A percentile compares a stretch with the other conserved stretches of the same genome.
phyloP scores from a whole-genome alignment of 2,113 vertebrate genomes.

The Otus sunia region DNA sequence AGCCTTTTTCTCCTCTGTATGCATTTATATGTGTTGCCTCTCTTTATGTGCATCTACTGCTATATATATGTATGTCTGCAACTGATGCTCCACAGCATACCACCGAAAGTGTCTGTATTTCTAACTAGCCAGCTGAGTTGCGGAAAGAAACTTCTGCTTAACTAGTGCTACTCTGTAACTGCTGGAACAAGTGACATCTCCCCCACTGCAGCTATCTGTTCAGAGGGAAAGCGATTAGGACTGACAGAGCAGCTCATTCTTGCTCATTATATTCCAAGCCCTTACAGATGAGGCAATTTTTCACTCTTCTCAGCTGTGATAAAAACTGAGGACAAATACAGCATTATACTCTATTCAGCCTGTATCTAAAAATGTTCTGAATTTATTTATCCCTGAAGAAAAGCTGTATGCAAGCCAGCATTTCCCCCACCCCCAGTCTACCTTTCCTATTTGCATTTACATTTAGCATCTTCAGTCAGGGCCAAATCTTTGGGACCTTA shows the following conservation, averaged over 20 bases:
- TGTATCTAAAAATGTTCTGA: conserved; percentile 11
- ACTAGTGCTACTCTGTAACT: background rate
- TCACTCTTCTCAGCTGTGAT: conserved; percentile 25
- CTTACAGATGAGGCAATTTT: conserved; percentile 43
- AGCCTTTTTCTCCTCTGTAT: background rate
- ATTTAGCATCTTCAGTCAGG: background rate
- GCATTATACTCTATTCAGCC: background rate
- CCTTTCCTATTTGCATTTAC: conserved; percentile 18
- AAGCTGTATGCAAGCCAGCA: background rate
- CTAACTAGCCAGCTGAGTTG: background rate
- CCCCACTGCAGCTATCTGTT: background rate
- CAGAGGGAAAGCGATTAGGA: conserved; percentile 13
- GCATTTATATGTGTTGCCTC: background rate
- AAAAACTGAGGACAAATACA: conserved; percentile 51
- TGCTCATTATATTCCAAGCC: conserved; percentile 41
- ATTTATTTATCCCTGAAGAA: conserved; percentile 39
- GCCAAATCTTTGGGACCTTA: background rate
- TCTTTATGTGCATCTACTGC: background rate
- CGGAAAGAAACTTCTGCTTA: background rate
- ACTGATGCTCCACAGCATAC: background rate
- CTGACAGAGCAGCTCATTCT: conserved; percentile 34
- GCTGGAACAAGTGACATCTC: background rate
- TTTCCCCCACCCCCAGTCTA: background rate
- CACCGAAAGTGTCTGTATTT: background rate
- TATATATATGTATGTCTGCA: background rate